Evolutionary conservation across 2,113 vertebrate species (phyloP).

Genomic region (Vireo altiloquus): DNA sequence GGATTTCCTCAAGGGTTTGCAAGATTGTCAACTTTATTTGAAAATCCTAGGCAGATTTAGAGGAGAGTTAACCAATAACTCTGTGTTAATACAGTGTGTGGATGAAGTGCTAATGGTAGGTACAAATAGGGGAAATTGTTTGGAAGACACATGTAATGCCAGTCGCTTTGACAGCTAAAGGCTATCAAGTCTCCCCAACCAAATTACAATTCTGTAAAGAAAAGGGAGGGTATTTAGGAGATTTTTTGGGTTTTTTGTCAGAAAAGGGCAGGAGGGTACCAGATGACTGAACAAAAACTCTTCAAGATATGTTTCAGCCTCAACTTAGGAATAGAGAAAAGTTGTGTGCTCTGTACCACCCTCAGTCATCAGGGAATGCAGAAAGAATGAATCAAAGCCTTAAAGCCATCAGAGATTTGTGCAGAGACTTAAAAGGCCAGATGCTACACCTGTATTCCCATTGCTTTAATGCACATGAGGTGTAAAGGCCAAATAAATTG

Average conservation of each 20-base stretch:
- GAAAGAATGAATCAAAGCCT: background rate
- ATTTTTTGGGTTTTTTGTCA: background rate
- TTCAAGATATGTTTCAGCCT: background rate
- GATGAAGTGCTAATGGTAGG: background rate
- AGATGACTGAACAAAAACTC: background rate
- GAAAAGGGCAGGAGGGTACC: background rate
- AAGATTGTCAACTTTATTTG: background rate
- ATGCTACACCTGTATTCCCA: background rate
- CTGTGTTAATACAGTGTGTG: background rate
- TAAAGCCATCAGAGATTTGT: background rate
- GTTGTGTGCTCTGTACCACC: background rate
- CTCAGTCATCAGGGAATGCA: background rate
- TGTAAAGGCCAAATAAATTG: background rate
- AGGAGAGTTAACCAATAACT: background rate
- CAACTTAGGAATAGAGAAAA: background rate
- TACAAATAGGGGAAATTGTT: background rate
- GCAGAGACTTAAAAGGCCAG: background rate
- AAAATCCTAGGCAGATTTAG: background rate
- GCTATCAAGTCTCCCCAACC: accelerated
- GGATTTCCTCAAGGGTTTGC: background rate
- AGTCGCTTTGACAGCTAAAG: background rate
- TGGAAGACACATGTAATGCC: background rate
- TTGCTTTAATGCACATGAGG: background rate
- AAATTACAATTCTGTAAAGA: background rate
- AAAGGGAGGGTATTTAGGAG: background rate